A percentile compares a stretch with the other conserved stretches of the same genome.
phyloP scores from a whole-genome alignment of 1,140 invertebrate genomes.

The Scaptodrosophila lebanonensis region DNA sequence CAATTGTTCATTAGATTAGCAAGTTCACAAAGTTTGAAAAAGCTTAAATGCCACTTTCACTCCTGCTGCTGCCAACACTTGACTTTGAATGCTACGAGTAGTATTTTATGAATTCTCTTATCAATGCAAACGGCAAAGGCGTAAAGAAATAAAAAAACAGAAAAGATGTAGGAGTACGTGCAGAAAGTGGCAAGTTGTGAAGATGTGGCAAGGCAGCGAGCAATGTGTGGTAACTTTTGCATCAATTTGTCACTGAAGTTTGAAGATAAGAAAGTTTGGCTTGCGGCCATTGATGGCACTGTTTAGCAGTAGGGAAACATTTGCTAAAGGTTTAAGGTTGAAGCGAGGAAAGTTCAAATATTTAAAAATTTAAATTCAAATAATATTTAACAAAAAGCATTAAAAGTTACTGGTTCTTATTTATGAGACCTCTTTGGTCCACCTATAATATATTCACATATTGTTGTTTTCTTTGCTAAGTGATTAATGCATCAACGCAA shows the following conservation, averaged over 20 bases:
- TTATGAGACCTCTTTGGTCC: too few relatives aligned
- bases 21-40: constrained; percentile 62
- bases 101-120: constrained; percentile 74
- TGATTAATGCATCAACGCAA: too few relatives aligned
- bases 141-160: constrained; percentile 50
- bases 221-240: constrained; percentile 45
- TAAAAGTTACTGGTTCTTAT: too few relatives aligned
- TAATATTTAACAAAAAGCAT: too few relatives aligned
- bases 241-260: constrained; percentile 71
- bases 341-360: too few relatives aligned
- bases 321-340: too few relatives aligned
- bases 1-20: constrained; percentile 75
- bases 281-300: constrained; percentile 61
- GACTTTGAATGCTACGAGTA: constrained; percentile 52
- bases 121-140: constrained; percentile 61
- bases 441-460: too few relatives aligned
- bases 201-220: constrained; percentile 20
- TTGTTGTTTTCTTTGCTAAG: too few relatives aligned
- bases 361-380: too few relatives aligned
- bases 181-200: constrained; percentile 71
- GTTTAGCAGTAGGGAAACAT: constrained; percentile 40
- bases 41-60: constrained; percentile 72
- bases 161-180: constrained; percentile 40
- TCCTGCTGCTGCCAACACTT: constrained; percentile 68
- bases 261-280: constrained; percentile 66